Evolutionary conservation across 2,888 invertebrate genomes (phyloP).

Genomic region (Lithophane semibrunnea): DNA sequence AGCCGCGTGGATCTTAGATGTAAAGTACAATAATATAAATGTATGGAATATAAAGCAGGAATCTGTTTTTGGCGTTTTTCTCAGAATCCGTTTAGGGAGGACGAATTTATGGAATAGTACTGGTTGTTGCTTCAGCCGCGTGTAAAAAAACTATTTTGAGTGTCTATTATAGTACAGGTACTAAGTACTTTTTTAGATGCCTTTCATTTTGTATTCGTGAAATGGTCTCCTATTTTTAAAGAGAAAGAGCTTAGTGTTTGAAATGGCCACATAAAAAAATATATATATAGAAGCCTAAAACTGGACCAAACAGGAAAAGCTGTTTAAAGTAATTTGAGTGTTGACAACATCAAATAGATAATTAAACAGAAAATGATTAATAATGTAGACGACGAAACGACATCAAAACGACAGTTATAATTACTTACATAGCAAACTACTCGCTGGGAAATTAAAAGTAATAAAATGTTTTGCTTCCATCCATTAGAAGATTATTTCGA

Average conservation of each 20-base stretch:
- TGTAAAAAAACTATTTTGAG: neutral
- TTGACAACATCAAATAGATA: neutral
- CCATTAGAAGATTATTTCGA: slow-evolving; percentile 2
- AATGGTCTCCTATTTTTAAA: neutral
- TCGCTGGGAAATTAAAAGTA: slow-evolving; percentile 12
- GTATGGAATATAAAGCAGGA: slow-evolving; percentile 47
- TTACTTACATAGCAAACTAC: neutral
- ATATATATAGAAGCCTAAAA: neutral
- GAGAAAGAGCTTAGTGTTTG: too few species aligned
- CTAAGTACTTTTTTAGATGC: neutral
- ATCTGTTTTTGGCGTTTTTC: slow-evolving; percentile 29
- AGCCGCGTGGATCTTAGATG: slow-evolving; percentile 10
- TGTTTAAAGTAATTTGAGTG: slow-evolving; percentile 1
- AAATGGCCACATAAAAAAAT: too few species aligned
- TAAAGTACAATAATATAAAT: slow-evolving; percentile 44
- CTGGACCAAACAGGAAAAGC: neutral
- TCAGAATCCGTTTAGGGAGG: slow-evolving; percentile 9
- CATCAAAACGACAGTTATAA: slow-evolving; percentile 21
- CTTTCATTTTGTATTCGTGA: neutral
- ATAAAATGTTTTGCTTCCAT: neutral
- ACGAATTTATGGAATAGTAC: neutral
- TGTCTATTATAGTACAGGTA: neutral
- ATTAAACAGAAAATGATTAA: neutral
- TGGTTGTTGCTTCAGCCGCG: neutral
- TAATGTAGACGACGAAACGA: neutral